Evolutionary conservation across 2,797 vertebrate genomes (phyloP).

Genomic region (Erethizon dorsatum): DNA sequence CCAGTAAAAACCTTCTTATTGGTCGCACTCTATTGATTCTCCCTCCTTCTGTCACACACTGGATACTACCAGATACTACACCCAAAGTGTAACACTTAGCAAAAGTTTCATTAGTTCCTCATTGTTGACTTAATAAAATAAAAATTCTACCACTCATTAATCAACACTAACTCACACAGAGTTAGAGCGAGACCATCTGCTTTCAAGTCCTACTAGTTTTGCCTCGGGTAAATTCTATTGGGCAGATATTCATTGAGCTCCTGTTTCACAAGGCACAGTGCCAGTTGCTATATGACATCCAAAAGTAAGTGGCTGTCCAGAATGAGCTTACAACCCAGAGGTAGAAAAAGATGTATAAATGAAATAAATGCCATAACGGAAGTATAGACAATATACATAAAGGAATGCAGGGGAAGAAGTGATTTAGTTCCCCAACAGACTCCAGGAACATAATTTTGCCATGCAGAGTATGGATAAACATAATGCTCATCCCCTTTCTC

Average conservation of each 20-base stretch:
- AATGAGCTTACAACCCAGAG: not conserved
- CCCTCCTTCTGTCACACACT: not conserved
- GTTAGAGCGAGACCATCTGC: not conserved
- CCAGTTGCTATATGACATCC: not conserved
- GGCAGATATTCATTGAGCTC: not conserved
- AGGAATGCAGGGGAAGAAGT: not conserved
- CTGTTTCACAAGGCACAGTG: not conserved
- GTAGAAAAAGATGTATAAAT: not conserved
- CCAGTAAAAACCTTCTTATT: not conserved
- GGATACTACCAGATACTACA: not conserved
- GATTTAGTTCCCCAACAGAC: not conserved
- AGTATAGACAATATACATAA: not conserved
- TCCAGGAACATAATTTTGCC: not conserved
- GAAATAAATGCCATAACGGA: not conserved
- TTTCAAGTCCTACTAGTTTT: not conserved
- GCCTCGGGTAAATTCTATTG: not conserved
- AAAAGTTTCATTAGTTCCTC: not conserved
- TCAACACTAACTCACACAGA: not conserved
- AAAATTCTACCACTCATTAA: not conserved
- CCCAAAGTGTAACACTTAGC: not conserved
- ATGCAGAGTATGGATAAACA: not conserved
- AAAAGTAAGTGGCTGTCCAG: not conserved
- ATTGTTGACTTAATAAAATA: not conserved
- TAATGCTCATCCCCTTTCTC: not conserved
- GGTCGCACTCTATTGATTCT: not conserved